Evolutionary conservation across 2,797 vertebrate genomes (phyloP).

Genomic region (Falco peregrinus): DNA sequence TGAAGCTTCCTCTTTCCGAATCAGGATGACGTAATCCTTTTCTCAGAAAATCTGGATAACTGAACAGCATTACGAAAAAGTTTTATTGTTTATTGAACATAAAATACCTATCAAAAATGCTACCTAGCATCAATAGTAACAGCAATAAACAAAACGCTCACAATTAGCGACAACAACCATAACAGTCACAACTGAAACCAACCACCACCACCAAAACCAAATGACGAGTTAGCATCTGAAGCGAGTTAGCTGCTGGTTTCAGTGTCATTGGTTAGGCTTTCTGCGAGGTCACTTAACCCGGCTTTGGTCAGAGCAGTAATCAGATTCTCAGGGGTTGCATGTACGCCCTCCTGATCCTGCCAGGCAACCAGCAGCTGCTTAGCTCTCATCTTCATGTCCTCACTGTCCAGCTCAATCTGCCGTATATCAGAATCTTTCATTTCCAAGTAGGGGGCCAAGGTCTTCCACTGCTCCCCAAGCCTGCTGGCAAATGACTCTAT

Average conservation of each 20-base stretch:
- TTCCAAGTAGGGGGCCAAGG: constrained; percentile 88
- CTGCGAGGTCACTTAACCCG: constrained; percentile 85
- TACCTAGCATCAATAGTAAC: constrained; percentile 10
- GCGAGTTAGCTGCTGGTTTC: constrained; percentile 70
- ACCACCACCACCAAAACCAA: neutral
- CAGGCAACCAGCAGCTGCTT: constrained; percentile 95
- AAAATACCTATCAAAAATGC: constrained; percentile 65
- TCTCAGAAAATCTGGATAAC: neutral
- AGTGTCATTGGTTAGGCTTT: constrained; percentile 79
- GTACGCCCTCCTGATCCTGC: constrained; percentile 93
- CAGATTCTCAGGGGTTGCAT: constrained; percentile 88
- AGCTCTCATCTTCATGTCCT: constrained; percentile 92
- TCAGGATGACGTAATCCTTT: neutral
- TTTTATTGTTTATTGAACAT: constrained; percentile 68
- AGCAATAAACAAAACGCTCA: neutral
- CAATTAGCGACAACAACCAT: neutral
- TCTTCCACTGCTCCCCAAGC: constrained; percentile 90
- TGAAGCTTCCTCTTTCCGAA: neutral
- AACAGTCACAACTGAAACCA: neutral
- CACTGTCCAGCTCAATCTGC: constrained; percentile 92
- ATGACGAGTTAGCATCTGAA: neutral
- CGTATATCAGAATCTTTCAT: constrained; percentile 91
- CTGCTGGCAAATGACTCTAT: constrained; percentile 90
- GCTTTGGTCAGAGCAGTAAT: constrained; percentile 83
- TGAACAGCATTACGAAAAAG: constrained; percentile 58